Evolutionary conservation across 2,888 invertebrate genomes (phyloP), one percentile per base, ranked within the genome.

Genomic region (Leptinotarsa haldemani): DNA sequence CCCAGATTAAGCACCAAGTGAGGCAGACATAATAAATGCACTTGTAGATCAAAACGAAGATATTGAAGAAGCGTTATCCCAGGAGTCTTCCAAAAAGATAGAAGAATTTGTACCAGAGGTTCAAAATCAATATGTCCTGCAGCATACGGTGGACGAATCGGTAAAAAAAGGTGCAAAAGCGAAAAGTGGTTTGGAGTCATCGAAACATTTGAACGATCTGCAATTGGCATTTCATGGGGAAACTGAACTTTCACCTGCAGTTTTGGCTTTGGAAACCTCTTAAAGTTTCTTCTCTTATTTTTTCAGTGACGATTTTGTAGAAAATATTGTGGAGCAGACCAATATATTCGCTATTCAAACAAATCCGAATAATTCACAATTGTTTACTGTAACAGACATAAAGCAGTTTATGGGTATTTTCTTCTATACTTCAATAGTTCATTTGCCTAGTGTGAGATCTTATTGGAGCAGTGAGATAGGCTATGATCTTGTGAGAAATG

Each of bases 391-490:
- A 47, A 65, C 47, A 18, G 25, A 65, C 48, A 48, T 65, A 65
- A 65, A 65, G 48, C 65, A 22, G 65, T 50, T 65, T 13, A n/a
- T 65, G 48, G 50, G 65, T 65, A 65, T 65, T 65, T 65, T 50
- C 47, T 48, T 47, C 50, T 65, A 46, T 13, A 65, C 48, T 7
- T 65, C 65, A 47, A n/a, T 65, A 65, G 48, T 46, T 65, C 65
- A 65, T 65, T 65, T 65, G 40, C 65, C 65, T n/a, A 65, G 65
- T 20, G 50, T 48, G 22, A 48, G 4, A 65, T 65, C 65, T 65
- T 48, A 65, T 65, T 65, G 65, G 65, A 65, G n/a, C 65, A 65
- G 30, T 48, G 65, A 65, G 47, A 65, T 65, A 65, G 65, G 65
- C 65, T 65, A n/a, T 65, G 20, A 65, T 46, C 65, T 65, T 65